Evolutionary conservation across 1,140 invertebrate genomes (phyloP).

Genomic region (Bilobella aurantiaca): DNA sequence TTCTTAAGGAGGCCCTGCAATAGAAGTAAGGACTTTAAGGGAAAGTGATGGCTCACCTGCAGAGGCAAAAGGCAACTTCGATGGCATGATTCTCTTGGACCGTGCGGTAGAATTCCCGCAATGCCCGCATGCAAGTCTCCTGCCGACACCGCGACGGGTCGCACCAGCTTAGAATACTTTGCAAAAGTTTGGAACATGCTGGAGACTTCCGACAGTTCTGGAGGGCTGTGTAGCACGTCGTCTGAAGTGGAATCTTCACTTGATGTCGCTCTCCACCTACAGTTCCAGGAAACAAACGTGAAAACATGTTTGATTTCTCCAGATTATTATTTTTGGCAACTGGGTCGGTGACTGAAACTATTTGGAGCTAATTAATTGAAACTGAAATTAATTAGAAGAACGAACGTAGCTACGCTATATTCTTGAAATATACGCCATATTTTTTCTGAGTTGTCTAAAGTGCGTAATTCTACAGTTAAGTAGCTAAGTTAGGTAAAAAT

Average conservation of each 20-base stretch:
- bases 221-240: slow-evolving; percentile 64
- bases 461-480: too few species aligned
- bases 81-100: slow-evolving; percentile 65
- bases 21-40: neutral
- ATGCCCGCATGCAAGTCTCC: slow-evolving; percentile 74
- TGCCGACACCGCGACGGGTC: slow-evolving; percentile 62
- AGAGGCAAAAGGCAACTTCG: slow-evolving; percentile 81
- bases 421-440: too few species aligned
- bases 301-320: too few species aligned
- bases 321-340: too few species aligned
- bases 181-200: slow-evolving; percentile 45
- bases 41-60: slow-evolving; percentile 58
- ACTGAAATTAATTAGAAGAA: too few species aligned
- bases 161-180: slow-evolving; percentile 68
- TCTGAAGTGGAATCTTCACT: slow-evolving; percentile 44
- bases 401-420: too few species aligned
- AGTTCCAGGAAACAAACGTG: too few species aligned
- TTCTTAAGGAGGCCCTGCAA: too few species aligned
- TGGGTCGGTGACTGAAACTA: too few species aligned
- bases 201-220: slow-evolving; percentile 53
- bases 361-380: too few species aligned
- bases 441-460: too few species aligned
- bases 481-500: too few species aligned
- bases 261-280: slow-evolving; percentile 3
- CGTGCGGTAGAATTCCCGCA: slow-evolving; percentile 71